These are phyloP conservation scores for Conchocele bisecta DNA, from an alignment of 2,888 invertebrate genomes.

Conservation along the genomic window DNA sequence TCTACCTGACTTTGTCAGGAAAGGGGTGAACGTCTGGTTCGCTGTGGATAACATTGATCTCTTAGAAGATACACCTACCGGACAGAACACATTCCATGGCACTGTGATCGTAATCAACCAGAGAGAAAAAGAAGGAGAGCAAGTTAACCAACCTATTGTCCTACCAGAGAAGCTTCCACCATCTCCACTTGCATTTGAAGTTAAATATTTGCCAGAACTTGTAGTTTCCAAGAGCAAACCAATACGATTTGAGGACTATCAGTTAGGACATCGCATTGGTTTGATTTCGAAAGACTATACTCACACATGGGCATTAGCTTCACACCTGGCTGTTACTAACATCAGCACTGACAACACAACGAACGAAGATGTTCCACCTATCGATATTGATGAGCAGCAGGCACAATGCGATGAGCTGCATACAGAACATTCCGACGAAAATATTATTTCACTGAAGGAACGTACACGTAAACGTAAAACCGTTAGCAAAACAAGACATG, in stretches of 20 bases:
- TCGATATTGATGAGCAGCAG: too few relatives aligned
- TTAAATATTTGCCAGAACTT: not conserved
- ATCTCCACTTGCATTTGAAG: not conserved
- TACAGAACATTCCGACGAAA: too few relatives aligned
- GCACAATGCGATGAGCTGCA: too few relatives aligned
- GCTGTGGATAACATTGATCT: conserved; percentile 45
- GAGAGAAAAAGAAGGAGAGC: conserved; percentile 25
- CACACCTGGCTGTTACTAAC: not conserved
- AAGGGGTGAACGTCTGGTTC: conserved; percentile 38
- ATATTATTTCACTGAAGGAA: too few relatives aligned
- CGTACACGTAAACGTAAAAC: too few relatives aligned
- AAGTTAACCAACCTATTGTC: conserved; percentile 29
- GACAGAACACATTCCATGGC: conserved; percentile 5
- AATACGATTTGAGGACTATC: not conserved
- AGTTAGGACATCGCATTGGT: not conserved
- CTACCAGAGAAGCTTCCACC: conserved; percentile 26
- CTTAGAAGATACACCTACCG: conserved; percentile 29
- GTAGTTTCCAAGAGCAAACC: not conserved
- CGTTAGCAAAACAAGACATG: too few relatives aligned
- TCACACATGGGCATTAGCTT: not conserved
- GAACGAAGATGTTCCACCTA: too few relatives aligned
- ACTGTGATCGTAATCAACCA: conserved; percentile 36
- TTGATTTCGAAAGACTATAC: not conserved
- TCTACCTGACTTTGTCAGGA: conserved; percentile 45
- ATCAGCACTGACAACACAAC: too few relatives aligned